Base-by-base conservation (phyloP, 2,888 invertebrate species). In the Cerastoderma edule region DNA sequence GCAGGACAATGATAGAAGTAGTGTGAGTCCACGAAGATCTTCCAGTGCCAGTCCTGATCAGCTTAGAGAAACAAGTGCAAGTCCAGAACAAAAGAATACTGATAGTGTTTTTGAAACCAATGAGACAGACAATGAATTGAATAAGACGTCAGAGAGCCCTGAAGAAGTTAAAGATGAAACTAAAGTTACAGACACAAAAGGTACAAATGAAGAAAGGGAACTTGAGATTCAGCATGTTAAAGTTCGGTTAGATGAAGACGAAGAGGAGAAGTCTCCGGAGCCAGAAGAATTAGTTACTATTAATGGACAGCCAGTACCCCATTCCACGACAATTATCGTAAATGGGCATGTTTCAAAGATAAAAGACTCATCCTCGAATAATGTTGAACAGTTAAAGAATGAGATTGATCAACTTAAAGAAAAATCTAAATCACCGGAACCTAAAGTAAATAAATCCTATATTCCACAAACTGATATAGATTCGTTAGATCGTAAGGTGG, bases 401-500 rank as follows among this genome's bases (percentile, higher is more conserved):
- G 60, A 60, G 39, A 33, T 60, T 24, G 39, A 27, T 27, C 39
- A 60, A 22, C 22, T 60, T 22, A 68, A 72, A 27, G 33, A 76
- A 24, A 73, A 67, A 27, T 72, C 75, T 1, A 70, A 67, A 53
- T 74, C 82, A 28, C 78, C 82, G 13, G 56, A 71, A 65, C 57
- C 64, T 53, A 50, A 72, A 24, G 28, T 28, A n/a, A 56, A 66
- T 16, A 83, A 83, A 72, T 72, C 78, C 22, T 66, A 63, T 19
- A 84, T 89, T 54, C 90, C 87, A 28, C 88, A 88, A 57, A 90
- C 90, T 33, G 90, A 90, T 75, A 75, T 90, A 28, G 90, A 90
- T 74, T 88, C 90, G 10, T 85, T 88, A 77, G 90, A 89, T 75
- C 89, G 88, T 19, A 85, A 84, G 67, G 75, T 85, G 44, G 82